Evolutionary conservation across 2,113 vertebrate genomes (phyloP).

Genomic region (Ciconia stormi): DNA sequence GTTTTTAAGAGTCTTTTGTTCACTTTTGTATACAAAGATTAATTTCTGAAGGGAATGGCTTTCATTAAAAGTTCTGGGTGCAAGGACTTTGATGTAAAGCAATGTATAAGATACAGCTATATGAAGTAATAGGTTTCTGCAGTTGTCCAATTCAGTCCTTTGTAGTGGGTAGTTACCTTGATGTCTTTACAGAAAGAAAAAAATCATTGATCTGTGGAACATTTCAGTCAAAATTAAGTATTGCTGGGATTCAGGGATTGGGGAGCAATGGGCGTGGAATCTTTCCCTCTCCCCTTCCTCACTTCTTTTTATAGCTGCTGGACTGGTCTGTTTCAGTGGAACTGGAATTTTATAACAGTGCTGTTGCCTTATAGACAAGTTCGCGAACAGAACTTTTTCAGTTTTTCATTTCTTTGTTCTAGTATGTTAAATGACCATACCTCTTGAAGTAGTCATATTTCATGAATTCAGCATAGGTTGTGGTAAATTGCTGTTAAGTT

Average conservation of each 20-base stretch:
- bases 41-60: background rate
- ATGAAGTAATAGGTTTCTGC: background rate
- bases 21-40: background rate
- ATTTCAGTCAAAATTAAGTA: background rate
- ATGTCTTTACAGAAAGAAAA: background rate
- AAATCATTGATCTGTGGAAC: background rate
- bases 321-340: background rate
- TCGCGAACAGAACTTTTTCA: background rate
- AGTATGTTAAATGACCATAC: background rate
- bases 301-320: background rate
- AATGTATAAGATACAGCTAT: background rate
- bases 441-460: background rate
- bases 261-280: background rate
- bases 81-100: background rate
- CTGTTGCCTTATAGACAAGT: background rate
- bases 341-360: background rate
- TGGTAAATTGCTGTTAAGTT: background rate
- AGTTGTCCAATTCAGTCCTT: background rate
- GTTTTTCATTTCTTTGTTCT: background rate
- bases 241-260: background rate
- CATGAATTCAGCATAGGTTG: background rate
- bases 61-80: background rate
- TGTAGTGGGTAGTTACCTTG: background rate
- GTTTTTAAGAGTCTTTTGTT: constrained; percentile 65
- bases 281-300: background rate